Conservation (phyloP, 2,113 vertebrate genomes). For the Paratilapia polleni region DNA sequence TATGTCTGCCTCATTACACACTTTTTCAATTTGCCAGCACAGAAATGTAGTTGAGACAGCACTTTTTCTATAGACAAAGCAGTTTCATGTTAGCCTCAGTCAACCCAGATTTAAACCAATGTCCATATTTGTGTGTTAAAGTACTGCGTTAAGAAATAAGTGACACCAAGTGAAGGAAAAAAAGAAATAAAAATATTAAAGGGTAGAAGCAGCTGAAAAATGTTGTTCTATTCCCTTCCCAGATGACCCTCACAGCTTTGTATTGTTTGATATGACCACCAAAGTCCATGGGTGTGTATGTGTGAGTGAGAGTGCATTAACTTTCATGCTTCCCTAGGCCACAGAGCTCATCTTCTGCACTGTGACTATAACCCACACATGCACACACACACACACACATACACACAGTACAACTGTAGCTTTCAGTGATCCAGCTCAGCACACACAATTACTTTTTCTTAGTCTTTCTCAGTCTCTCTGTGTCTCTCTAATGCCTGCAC, state of each 20-base stretch:
- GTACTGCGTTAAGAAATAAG: not conserved
- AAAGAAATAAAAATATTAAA: not conserved
- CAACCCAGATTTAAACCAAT: not conserved
- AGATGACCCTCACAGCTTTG: constrained; percentile 35
- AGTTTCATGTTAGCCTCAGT: not conserved
- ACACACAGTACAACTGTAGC: constrained; percentile 14
- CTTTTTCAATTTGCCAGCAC: constrained; percentile 4
- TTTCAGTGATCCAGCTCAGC: constrained; percentile 50
- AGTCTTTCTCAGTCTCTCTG: not conserved
- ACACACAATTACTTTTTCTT: constrained; percentile 53
- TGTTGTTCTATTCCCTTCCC: not conserved
- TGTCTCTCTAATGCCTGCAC: not conserved
- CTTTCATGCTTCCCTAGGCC: constrained; percentile 48
- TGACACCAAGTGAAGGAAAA: not conserved
- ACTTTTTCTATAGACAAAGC: constrained; percentile 28
- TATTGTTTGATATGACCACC: constrained; percentile 49
- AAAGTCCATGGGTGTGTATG: not conserved
- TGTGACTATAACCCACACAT: constrained; percentile 15
- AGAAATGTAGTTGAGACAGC: constrained; percentile 4
- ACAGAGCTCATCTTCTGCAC: constrained; percentile 47
- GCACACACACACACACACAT: not conserved
- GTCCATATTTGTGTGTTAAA: not conserved
- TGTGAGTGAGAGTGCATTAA: constrained; percentile 23
- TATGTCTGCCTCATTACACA: not conserved
- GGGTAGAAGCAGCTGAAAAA: not conserved